phyloP scores from a whole-genome alignment of 2,113 vertebrate species.

The Rhinoptilus africanus region DNA sequence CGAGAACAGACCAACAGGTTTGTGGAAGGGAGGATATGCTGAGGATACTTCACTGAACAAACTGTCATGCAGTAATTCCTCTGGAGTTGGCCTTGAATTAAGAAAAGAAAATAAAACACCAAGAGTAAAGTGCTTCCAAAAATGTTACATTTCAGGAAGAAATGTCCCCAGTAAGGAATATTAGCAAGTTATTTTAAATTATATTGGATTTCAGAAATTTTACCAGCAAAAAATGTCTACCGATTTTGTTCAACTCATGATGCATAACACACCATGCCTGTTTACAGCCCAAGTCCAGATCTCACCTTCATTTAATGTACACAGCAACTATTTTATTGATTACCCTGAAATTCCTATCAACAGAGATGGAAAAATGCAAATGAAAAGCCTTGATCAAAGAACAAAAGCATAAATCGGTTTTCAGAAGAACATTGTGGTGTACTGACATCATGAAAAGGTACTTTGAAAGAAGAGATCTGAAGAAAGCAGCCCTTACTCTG shows the following conservation, averaged over 20 bases:
- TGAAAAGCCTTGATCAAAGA: neutral
- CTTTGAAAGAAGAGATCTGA: neutral
- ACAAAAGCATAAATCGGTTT: neutral
- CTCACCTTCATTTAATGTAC: neutral
- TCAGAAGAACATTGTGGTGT: neutral
- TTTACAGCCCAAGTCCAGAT: neutral
- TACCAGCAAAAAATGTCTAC: neutral
- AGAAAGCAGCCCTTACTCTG: neutral
- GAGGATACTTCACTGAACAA: constrained; percentile 83
- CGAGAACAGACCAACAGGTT: constrained; percentile 87
- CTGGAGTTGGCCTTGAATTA: constrained; percentile 82
- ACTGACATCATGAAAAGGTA: neutral
- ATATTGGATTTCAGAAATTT: neutral
- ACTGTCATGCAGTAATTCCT: constrained; percentile 80
- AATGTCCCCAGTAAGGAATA: neutral
- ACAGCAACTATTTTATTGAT: neutral
- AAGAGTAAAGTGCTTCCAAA: neutral
- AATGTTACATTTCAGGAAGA: neutral
- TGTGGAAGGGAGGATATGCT: constrained; percentile 79
- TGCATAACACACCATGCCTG: neutral
- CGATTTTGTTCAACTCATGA: neutral
- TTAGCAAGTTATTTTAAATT: neutral
- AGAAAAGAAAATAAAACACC: neutral
- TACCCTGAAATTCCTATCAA: neutral
- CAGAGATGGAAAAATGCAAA: neutral